A percentile compares a stretch with the other conserved stretches of the same genome.
Evolutionary conservation across 2,888 invertebrate genomes (phyloP).

Genomic region (Slavum lentiscoides): DNA sequence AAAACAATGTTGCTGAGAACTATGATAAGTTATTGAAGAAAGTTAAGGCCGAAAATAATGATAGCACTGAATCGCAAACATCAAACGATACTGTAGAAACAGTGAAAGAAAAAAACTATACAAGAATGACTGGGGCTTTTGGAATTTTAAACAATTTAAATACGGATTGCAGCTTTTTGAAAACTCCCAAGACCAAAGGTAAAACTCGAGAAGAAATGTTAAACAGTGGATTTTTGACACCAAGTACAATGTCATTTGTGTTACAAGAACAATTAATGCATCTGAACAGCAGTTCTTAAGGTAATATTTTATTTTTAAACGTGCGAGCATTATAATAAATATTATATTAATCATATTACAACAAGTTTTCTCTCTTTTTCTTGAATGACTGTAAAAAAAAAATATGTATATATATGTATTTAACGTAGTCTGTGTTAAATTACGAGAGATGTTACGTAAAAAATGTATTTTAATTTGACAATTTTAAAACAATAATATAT

Average conservation of each 20-base stretch:
- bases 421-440: too few relatives aligned
- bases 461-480: too few relatives aligned
- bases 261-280: constrained; percentile 46
- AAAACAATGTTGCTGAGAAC: constrained; percentile 35
- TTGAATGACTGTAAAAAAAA: too few relatives aligned
- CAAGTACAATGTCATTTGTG: constrained; percentile 44
- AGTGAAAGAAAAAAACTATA: constrained; percentile 42
- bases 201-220: constrained; percentile 49
- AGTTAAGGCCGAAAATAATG: constrained; percentile 25
- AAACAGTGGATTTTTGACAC: constrained; percentile 22
- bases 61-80: neutral
- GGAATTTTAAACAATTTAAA: constrained; percentile 47
- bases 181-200: constrained; percentile 44
- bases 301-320: constrained; percentile 14
- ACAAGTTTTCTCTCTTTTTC: neutral
- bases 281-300: constrained; percentile 38
- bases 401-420: too few relatives aligned
- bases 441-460: too few relatives aligned
- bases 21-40: constrained; percentile 37
- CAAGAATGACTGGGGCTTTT: constrained; percentile 48
- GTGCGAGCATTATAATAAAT: neutral
- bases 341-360: neutral
- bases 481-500: too few relatives aligned
- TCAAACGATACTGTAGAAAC: constrained; percentile 15
- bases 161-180: constrained; percentile 44